Conservation (phyloP, 2,113 vertebrate species). For the Gambusia affinis region DNA sequence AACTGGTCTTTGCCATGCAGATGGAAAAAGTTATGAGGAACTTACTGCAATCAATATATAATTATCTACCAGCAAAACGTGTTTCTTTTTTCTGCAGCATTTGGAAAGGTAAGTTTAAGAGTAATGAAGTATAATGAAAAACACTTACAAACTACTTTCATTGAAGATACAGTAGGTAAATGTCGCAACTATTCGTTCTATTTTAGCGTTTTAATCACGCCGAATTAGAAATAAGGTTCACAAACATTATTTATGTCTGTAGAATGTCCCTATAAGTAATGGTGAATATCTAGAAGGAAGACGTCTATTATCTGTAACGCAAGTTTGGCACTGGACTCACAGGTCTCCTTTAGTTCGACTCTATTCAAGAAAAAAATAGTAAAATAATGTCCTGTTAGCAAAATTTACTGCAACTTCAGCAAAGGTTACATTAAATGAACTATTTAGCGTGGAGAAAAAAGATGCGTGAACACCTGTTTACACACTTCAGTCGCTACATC, state of each 20-base stretch:
- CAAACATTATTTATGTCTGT: accelerated
- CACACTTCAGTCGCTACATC: background rate
- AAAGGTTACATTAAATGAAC: background rate
- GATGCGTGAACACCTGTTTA: background rate
- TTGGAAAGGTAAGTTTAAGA: background rate
- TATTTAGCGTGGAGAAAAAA: background rate
- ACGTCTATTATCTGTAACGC: accelerated
- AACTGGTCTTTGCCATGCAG: background rate
- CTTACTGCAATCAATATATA: no score
- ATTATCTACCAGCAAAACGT: background rate
- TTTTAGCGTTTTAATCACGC: background rate
- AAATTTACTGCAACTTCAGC: background rate
- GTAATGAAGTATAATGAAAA: background rate
- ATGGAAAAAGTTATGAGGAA: background rate
- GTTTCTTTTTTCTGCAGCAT: background rate
- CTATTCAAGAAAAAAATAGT: background rate
- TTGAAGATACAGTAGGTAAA: no score
- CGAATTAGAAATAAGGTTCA: background rate
- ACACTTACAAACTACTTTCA: no score
- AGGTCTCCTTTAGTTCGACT: no score
- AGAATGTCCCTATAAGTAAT: accelerated
- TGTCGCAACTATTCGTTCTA: accelerated
- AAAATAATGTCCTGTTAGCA: background rate
- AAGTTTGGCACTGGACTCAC: conserved; percentile 5
- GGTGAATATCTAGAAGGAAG: accelerated